A percentile compares a stretch with the other conserved stretches of the same genome.
Conservation (phyloP, 2,113 vertebrate species). For the Cacatua alba region DNA sequence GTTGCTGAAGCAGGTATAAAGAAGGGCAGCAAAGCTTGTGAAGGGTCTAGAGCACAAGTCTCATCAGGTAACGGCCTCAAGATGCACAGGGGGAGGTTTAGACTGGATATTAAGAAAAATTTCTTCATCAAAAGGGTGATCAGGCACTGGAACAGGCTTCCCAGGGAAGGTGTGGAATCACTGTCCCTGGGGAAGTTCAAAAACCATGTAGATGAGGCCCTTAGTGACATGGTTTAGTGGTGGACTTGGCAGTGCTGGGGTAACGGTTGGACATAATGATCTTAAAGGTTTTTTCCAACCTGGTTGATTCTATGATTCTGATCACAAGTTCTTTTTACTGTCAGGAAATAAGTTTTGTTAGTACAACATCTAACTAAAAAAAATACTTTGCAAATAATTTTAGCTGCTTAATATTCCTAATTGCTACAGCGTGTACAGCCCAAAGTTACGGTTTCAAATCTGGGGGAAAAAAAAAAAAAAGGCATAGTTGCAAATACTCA, state of each 20-base stretch:
- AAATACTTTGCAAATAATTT: not conserved
- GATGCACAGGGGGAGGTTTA: not conserved
- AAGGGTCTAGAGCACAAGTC: not conserved
- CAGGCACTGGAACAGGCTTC: not conserved
- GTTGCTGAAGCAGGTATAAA: not conserved
- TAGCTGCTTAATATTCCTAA: not conserved
- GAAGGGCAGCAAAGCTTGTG: not conserved
- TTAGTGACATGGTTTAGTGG: not conserved
- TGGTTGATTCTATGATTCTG: not conserved
- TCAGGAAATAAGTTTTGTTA: not conserved
- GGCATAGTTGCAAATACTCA: not conserved
- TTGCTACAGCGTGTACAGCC: not conserved
- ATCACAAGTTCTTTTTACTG: not conserved
- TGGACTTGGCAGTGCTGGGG: not conserved
- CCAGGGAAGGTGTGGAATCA: not conserved
- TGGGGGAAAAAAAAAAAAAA: accelerated
- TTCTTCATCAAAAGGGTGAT: not conserved
- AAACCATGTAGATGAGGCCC: not conserved
- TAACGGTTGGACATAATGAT: not conserved
- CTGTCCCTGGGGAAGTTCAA: not conserved
- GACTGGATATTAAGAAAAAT: not conserved
- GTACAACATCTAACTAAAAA: not conserved
- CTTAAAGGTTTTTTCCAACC: not conserved
- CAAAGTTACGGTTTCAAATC: not conserved
- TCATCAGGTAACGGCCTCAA: not conserved